Percentiles rank a stretch among this genome's conserved stretches.
Conservation (phyloP, 2,888 invertebrate genomes). For the Philonicus albiceps region DNA sequence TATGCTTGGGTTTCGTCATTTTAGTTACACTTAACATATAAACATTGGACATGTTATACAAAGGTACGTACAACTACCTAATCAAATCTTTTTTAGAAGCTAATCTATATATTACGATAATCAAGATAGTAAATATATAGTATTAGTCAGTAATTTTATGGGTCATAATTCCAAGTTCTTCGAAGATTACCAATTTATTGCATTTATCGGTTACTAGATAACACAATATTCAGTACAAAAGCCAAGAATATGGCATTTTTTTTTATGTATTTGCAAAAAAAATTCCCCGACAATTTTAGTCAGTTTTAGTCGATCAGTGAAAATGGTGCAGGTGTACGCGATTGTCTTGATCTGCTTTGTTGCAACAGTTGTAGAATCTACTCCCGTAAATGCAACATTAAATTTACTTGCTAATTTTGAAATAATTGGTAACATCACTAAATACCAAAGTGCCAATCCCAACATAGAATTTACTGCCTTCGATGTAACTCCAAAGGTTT, state of each 20-base stretch:
- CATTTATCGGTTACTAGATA: neutral
- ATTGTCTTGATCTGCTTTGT: neutral
- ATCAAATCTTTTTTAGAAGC: neutral
- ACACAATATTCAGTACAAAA: neutral
- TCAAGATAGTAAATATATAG: neutral
- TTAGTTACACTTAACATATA: too few species aligned
- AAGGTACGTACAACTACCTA: too few species aligned
- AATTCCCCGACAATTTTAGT: neutral
- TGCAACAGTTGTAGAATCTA: neutral
- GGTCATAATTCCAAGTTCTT: neutral
- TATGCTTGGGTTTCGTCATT: too few species aligned
- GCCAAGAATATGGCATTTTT: too few species aligned
- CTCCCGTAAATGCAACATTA: neutral
- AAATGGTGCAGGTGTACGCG: neutral
- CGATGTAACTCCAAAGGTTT: neutral
- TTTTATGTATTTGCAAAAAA: neutral
- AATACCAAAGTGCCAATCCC: neutral
- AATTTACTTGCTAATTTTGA: neutral
- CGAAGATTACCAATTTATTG: neutral
- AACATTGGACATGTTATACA: too few species aligned
- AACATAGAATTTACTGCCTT: neutral
- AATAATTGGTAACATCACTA: neutral
- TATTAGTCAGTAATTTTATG: neutral
- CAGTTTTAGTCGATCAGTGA: neutral
- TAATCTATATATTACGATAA: neutral